Base-by-base conservation (phyloP, 2,113 vertebrate genomes). In the Clarias macrocephalus region DNA sequence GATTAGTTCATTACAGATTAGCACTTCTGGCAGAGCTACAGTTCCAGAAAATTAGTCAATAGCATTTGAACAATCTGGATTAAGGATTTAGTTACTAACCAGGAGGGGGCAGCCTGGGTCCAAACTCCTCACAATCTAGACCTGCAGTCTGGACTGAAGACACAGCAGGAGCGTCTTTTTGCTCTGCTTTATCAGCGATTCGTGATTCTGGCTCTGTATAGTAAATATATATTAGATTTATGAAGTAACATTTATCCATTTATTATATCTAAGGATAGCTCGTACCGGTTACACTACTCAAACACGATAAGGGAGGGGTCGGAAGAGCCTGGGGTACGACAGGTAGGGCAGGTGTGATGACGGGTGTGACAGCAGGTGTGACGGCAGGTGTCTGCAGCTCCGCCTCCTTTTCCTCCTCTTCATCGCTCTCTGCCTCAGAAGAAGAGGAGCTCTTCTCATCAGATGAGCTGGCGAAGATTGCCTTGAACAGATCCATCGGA, bases 401-500 rank as follows among this genome's bases (percentile, higher is more conserved):
- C 0, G 48, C 28, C 19, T 82, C 84, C 1, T 85, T 88, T 1
- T 86, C 86, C 21, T 95, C 90, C 0, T 96, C 95, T 2, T 94
- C 95, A 12, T 88, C 83, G 4, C 88, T 82, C 23, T 97, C 93
- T 42, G 80, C 96, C 52, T 96, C 96, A n/a, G 97, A 97, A 0
- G 97, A 97, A 6, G 97, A 97, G 0, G 96, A 97, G 8, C 96
- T 97, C 80, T 96, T 95, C 85, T 98, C 97, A 80, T 98, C 97
- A 0, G 97, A 99, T 7, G 98, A 99, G 89, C 94, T 94, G 80
- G 94, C 96, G 83, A 99, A 99, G 91, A 99, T 98, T 87, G 97
- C 98, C 81, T 97, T 99, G 91, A 99, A 99, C 82, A 99, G 94
- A 89, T 99, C 98, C 96, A 99, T 97, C 19, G 98, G 91, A 10